Percentiles rank a stretch among this genome's conserved stretches.
phyloP scores from a whole-genome alignment of 2,113 vertebrate genomes.

The Fukomys damarensis region DNA sequence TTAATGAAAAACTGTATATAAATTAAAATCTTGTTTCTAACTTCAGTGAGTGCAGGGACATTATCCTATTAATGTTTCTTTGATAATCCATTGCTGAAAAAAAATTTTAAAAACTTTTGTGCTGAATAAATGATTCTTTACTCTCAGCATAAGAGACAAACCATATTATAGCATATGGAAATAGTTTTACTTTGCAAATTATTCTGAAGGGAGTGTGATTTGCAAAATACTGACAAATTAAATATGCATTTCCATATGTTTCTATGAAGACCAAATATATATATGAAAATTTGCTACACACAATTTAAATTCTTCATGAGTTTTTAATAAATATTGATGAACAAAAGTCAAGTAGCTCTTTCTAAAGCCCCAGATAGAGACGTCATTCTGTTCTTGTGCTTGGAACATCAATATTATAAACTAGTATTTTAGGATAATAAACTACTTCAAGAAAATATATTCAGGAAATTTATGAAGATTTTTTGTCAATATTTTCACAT shows the following conservation, averaged over 20 bases:
- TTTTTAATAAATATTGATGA: conserved; percentile 56
- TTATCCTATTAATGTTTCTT: neutral
- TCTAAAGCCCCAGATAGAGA: conserved; percentile 5
- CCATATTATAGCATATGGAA: conserved; percentile 68
- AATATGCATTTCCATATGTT: conserved; percentile 81
- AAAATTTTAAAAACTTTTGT: neutral
- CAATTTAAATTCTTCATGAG: conserved; percentile 63
- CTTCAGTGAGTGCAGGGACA: neutral
- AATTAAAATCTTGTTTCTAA: neutral
- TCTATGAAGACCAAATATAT: conserved; percentile 72
- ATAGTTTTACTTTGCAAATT: conserved; percentile 69
- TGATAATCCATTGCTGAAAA: neutral
- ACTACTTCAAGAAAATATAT: conserved; percentile 1
- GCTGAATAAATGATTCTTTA: conserved; percentile 20
- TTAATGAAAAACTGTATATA: neutral
- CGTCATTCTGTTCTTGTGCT: neutral
- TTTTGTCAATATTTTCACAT: conserved; percentile 27
- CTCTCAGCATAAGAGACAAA: conserved; percentile 52
- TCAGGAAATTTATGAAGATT: neutral
- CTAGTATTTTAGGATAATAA: conserved; percentile 44
- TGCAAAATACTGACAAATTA: conserved; percentile 79
- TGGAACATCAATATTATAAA: neutral
- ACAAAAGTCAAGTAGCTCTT: conserved; percentile 43
- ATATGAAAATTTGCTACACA: conserved; percentile 53
- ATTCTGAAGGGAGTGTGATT: conserved; percentile 70